These are phyloP conservation scores for Tryphoninae sp. DNA, from an alignment of 2,888 invertebrate species.

Conservation along the genomic window DNA sequence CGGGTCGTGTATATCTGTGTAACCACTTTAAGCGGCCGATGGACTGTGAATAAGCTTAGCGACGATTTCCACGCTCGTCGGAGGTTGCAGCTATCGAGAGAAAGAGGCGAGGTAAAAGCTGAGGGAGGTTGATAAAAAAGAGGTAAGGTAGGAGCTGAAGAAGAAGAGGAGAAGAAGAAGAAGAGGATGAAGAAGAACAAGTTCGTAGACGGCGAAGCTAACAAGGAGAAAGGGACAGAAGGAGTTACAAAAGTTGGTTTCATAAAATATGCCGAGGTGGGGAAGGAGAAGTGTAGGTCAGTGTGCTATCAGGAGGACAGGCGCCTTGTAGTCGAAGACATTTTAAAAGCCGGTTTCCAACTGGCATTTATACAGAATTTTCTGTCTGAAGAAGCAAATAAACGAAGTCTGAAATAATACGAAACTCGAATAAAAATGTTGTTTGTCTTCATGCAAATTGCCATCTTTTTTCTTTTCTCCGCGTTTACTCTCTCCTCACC, in stretches of 20 bases:
- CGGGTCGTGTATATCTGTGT: background rate
- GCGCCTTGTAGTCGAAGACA: slow-evolving; percentile 66
- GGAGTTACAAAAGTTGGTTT: slow-evolving; percentile 33
- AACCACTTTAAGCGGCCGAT: background rate
- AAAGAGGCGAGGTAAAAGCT: slow-evolving; percentile 60
- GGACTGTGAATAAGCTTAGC: background rate
- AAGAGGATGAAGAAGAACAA: slow-evolving; percentile 25
- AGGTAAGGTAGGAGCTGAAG: slow-evolving; percentile 47
- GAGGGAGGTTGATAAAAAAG: slow-evolving; percentile 45
- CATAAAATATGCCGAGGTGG: slow-evolving; percentile 46
- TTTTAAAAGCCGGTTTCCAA: slow-evolving; percentile 67
- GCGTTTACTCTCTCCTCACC: background rate
- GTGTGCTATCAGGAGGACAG: slow-evolving; percentile 70
- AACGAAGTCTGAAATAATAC: background rate
- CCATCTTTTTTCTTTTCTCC: background rate
- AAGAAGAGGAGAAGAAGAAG: slow-evolving; percentile 43
- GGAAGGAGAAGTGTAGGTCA: slow-evolving; percentile 71
- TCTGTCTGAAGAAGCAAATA: slow-evolving; percentile 23
- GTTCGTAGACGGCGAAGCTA: slow-evolving; percentile 5
- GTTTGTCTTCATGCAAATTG: background rate
- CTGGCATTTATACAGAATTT: slow-evolving; percentile 56
- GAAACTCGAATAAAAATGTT: background rate
- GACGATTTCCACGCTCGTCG: background rate
- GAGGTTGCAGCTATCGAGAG: slow-evolving; percentile 50
- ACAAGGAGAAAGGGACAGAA: slow-evolving; percentile 46